A percentile compares a stretch with the other conserved stretches of the same genome.
phyloP scores from a whole-genome alignment of 2,888 invertebrate species.

The Lepidonotus clava region DNA sequence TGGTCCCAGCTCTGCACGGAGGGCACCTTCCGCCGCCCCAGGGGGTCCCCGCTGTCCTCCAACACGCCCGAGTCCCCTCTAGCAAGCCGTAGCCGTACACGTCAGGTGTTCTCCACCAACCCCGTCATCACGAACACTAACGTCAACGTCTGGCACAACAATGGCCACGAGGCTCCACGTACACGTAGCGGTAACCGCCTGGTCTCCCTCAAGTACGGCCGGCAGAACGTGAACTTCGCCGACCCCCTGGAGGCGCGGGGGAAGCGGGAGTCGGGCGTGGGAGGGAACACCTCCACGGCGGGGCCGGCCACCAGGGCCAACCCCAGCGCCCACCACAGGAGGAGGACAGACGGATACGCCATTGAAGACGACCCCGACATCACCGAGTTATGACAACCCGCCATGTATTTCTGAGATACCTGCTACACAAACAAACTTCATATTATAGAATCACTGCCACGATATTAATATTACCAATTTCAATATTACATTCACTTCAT shows the following conservation, averaged over 20 bases:
- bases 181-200: neutral
- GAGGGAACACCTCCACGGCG: no score
- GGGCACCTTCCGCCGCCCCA: conserved; percentile 23
- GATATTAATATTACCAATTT: neutral
- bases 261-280: neutral
- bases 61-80: neutral
- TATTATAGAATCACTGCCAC: neutral
- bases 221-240: conserved; percentile 54
- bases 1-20: conserved; percentile 41
- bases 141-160: conserved; percentile 41
- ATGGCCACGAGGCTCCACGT: neutral
- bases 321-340: neutral
- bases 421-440: neutral
- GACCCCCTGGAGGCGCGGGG: conserved; percentile 34
- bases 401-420: conserved; percentile 54
- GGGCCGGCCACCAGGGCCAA: neutral
- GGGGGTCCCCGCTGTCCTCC: conserved; percentile 36
- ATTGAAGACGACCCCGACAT: conserved; percentile 18
- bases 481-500: neutral
- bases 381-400: conserved; percentile 52
- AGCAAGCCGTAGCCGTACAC: neutral
- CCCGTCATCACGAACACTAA: conserved; percentile 54
- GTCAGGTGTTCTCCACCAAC: conserved; percentile 47
- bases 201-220: conserved; percentile 51
- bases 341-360: neutral